Conservation (phyloP, 2,113 vertebrate genomes). For the Caranx melampygus region DNA sequence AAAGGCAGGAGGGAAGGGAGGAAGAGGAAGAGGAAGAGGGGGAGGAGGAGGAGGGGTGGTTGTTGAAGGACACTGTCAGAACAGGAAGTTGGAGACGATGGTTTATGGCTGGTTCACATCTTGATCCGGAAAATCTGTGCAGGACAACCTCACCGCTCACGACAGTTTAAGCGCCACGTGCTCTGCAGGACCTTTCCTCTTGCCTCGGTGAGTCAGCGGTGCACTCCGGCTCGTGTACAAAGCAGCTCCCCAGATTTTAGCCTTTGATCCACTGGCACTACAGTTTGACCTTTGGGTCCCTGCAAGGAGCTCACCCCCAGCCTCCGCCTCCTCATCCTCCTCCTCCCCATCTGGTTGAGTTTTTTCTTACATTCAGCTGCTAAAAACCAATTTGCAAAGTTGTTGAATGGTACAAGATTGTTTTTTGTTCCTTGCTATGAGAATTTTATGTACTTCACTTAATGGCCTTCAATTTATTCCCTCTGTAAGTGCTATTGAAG, state of each 20-base stretch:
- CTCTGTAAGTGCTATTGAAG: slow-evolving; percentile 47
- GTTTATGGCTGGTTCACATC: neutral
- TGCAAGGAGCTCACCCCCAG: neutral
- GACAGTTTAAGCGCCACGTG: neutral
- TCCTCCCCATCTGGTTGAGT: slow-evolving; percentile 17
- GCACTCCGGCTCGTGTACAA: neutral
- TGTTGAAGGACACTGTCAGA: neutral
- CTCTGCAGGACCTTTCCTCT: slow-evolving; percentile 11
- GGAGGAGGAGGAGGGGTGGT: too few relatives aligned
- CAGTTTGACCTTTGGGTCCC: slow-evolving; percentile 38
- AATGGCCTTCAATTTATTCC: slow-evolving; percentile 64
- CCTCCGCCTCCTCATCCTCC: too few relatives aligned
- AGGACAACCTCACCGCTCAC: neutral
- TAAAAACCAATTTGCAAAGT: slow-evolving; percentile 33
- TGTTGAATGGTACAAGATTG: slow-evolving; percentile 26
- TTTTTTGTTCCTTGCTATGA: slow-evolving; percentile 35
- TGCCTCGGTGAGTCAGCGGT: slow-evolving; percentile 11
- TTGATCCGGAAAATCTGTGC: neutral
- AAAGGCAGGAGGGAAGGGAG: neutral
- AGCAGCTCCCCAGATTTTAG: slow-evolving; percentile 17
- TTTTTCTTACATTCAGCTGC: neutral
- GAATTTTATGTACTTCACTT: slow-evolving; percentile 57
- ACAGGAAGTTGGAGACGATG: neutral
- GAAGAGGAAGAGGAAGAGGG: too few relatives aligned
- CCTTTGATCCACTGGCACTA: slow-evolving; percentile 31